phyloP scores from a whole-genome alignment of 1,140 invertebrate species.

The Scaptomyza graminum region DNA sequence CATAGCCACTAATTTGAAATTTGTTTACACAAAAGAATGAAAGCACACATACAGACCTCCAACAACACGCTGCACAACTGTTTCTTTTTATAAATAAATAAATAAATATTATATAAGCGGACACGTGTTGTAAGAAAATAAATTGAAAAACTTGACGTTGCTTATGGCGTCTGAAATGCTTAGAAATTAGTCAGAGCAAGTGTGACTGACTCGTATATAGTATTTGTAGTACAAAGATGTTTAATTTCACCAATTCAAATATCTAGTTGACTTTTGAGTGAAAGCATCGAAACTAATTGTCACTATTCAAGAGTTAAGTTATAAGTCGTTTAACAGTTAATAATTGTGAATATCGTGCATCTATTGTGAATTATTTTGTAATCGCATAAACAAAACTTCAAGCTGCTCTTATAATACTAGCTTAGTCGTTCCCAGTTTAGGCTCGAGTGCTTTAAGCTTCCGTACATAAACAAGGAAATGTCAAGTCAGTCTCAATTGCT shows the following conservation, averaged over 20 bases:
- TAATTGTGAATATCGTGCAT: background rate
- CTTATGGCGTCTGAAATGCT: conserved; percentile 6
- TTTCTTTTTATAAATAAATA: conserved; percentile 28
- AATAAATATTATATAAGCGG: background rate
- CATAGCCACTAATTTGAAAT: conserved; percentile 5
- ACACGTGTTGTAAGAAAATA: conserved; percentile 4
- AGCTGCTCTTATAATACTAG: too few relatives aligned
- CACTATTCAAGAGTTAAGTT: background rate
- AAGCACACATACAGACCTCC: background rate
- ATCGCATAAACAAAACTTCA: too few relatives aligned
- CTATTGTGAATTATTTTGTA: too few relatives aligned
- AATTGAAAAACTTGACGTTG: conserved; percentile 6
- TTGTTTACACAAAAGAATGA: background rate
- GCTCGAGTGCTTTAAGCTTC: conserved; percentile 2
- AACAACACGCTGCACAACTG: conserved; percentile 33
- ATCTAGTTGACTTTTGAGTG: background rate
- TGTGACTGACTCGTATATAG: too few relatives aligned
- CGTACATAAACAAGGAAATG: background rate
- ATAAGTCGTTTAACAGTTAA: too few relatives aligned
- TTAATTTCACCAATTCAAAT: too few relatives aligned
- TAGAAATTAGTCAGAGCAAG: conserved; percentile 37
- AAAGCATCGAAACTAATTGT: conserved; percentile 1
- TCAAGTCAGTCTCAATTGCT: background rate
- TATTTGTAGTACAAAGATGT: conserved; percentile 2
- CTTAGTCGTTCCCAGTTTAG: background rate